phyloP scores from a whole-genome alignment of 2,888 invertebrate genomes.

The Agrochola litura region DNA sequence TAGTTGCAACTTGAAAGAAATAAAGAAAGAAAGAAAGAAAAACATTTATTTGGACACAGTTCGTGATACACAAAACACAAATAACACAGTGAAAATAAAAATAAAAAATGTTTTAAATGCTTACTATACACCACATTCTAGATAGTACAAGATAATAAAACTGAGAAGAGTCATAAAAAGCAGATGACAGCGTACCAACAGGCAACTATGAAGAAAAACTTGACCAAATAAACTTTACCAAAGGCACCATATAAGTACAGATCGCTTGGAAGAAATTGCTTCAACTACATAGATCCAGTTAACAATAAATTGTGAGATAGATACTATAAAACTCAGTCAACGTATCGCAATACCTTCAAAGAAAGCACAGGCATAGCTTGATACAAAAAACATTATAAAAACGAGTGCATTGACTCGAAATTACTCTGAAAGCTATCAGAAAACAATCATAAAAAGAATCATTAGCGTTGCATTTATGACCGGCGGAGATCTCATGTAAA shows the following conservation, averaged over 20 bases:
- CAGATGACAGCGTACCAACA: neutral
- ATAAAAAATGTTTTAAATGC: too few species aligned
- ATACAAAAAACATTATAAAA: slow-evolving; percentile 48
- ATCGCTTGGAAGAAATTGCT: slow-evolving; percentile 6
- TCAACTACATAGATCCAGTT: slow-evolving; percentile 19
- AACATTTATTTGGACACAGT: too few species aligned
- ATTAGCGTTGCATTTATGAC: slow-evolving; percentile 59
- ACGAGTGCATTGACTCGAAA: slow-evolving; percentile 56
- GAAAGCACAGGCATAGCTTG: slow-evolving; percentile 36
- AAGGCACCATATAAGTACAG: neutral
- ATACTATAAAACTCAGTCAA: slow-evolving; percentile 25
- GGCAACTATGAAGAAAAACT: slow-evolving; percentile 19
- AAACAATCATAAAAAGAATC: slow-evolving; percentile 66
- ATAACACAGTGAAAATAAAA: too few species aligned
- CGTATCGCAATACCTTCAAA: slow-evolving; percentile 35
- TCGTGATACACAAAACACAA: too few species aligned
- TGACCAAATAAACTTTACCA: slow-evolving; percentile 23
- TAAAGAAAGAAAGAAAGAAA: too few species aligned
- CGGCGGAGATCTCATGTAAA: slow-evolving; percentile 53
- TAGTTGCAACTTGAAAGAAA: neutral
- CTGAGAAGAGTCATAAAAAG: slow-evolving; percentile 21
- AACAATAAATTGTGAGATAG: slow-evolving; percentile 31
- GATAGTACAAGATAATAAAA: slow-evolving; percentile 6
- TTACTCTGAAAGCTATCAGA: slow-evolving; percentile 58
- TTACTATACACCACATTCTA: neutral